phyloP scores from a whole-genome alignment of 1,140 invertebrate species.

The Melitaea cinxia region DNA sequence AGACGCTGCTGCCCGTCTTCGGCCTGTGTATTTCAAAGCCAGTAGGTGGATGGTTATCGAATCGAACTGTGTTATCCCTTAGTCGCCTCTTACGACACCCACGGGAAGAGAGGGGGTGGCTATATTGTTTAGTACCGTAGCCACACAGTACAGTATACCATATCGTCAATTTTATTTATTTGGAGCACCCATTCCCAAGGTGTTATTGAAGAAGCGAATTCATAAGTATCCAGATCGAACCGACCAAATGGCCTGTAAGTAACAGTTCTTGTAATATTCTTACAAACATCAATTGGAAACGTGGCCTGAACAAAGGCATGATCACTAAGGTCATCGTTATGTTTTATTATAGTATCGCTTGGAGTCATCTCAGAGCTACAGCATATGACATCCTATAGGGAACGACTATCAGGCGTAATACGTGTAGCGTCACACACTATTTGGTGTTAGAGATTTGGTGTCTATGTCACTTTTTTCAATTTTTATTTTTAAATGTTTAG shows the following conservation, averaged over 20 bases:
- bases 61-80: too few relatives aligned
- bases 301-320: conserved; percentile 3
- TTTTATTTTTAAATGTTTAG: conserved; percentile 2
- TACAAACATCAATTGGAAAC: conserved; percentile 1
- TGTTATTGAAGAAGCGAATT: conserved; percentile 1
- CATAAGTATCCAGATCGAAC: background rate
- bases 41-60: too few relatives aligned
- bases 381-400: conserved; percentile 1
- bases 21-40: too few relatives aligned
- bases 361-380: conserved; percentile 3
- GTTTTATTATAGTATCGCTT: background rate
- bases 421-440: conserved; percentile 1
- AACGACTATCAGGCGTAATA: conserved; percentile 1
- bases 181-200: conserved; percentile 2
- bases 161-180: background rate
- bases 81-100: too few relatives aligned
- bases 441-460: conserved; percentile 1
- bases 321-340: conserved; percentile 21
- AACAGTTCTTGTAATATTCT: background rate
- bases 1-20: too few relatives aligned
- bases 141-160: too few relatives aligned
- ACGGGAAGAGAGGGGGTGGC: too few relatives aligned
- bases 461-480: conserved; percentile 6
- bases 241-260: conserved; percentile 13
- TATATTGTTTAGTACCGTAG: too few relatives aligned